Conservation (phyloP, 2,113 vertebrate species). For the Engystomops pustulosus region DNA sequence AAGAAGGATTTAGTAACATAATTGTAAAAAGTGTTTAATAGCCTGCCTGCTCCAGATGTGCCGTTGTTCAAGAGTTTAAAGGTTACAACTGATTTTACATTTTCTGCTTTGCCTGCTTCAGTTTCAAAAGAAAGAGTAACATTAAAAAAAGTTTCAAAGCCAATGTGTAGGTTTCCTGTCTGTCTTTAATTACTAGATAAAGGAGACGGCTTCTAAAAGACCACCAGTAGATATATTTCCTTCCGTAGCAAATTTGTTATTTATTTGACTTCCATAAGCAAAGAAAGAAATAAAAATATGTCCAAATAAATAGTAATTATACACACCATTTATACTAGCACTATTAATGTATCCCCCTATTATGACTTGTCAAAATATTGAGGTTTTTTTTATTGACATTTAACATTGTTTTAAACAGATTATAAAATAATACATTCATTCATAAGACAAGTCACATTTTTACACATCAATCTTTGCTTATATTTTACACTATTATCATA, state of each 20-base stretch:
- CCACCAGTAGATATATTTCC: conserved; percentile 10
- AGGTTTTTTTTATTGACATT: too few species aligned
- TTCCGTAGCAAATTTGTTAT: background rate
- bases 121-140: conserved; percentile 52
- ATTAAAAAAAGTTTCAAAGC: conserved; percentile 52
- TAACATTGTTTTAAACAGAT: too few species aligned
- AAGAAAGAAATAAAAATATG: background rate
- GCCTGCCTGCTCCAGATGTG: conserved; percentile 54
- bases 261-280: background rate
- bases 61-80: conserved; percentile 48
- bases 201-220: conserved; percentile 18
- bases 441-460: too few species aligned
- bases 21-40: conserved; percentile 35
- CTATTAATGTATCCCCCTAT: background rate
- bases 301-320: background rate
- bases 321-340: background rate
- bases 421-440: too few species aligned
- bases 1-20: conserved; percentile 38
- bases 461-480: too few species aligned
- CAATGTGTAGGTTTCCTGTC: conserved; percentile 37
- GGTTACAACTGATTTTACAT: conserved; percentile 49
- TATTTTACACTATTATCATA: too few species aligned
- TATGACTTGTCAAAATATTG: too few species aligned
- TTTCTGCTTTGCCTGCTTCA: conserved; percentile 56
- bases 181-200: conserved; percentile 54